Conservation (phyloP, 92 coral and sea anemone genomes). For the Palythoa grandiflora region DNA sequence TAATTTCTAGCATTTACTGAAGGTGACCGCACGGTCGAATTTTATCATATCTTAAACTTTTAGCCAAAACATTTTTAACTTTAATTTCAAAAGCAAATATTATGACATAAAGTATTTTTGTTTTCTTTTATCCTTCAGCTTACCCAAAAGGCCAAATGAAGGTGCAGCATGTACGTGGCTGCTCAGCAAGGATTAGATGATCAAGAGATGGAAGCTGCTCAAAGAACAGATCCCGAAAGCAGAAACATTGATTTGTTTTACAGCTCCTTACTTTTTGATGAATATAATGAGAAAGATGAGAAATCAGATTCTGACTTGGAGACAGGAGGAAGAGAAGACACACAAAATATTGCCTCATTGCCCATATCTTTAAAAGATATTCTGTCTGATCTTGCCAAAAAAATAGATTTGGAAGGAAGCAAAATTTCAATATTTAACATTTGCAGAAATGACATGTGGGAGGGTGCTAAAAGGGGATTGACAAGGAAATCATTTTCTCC, state of each 20-base stretch:
- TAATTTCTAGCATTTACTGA: not conserved
- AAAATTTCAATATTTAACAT: slow-evolving; percentile 58
- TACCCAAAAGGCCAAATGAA: not conserved
- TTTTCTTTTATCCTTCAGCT: not conserved
- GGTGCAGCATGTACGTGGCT: not conserved
- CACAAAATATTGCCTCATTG: not conserved
- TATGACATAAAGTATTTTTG: not conserved
- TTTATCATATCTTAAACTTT: not conserved
- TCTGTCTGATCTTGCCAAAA: not conserved
- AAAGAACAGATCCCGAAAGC: not conserved
- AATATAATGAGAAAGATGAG: not conserved
- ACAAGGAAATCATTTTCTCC: slow-evolving; percentile 71
- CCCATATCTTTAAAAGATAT: not conserved
- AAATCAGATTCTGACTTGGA: not conserved
- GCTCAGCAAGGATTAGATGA: slow-evolving; percentile 1
- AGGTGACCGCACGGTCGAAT: not conserved
- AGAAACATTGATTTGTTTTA: not conserved
- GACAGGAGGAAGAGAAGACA: slow-evolving; percentile 2
- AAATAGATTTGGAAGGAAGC: not conserved
- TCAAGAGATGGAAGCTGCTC: not conserved
- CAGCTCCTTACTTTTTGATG: slow-evolving; percentile 1
- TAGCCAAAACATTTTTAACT: not conserved
- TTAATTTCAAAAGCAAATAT: not conserved
- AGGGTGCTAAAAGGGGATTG: slow-evolving; percentile 63
- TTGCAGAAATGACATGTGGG: slow-evolving; percentile 68